Evolutionary conservation across 2,888 invertebrate genomes (phyloP), one percentile per base, ranked within the genome.

Genomic region (Dusona sp.): DNA sequence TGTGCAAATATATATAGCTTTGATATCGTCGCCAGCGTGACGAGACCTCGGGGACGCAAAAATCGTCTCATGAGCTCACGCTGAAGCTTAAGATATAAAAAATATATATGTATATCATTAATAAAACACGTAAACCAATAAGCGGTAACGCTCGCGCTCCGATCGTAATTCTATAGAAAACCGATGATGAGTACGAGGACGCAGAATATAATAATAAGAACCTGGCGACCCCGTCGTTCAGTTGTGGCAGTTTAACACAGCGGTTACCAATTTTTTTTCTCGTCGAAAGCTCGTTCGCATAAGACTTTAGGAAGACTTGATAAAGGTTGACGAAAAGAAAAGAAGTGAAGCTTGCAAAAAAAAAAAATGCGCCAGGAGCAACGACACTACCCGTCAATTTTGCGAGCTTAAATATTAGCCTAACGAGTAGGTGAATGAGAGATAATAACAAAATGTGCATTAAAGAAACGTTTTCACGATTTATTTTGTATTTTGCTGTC

Each of bases 1-100:
- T 25, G 33, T 65, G 22, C 3, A 33, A 64, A n/a, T 3, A 51
- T 2, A 51, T 2, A 54, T 54, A 9, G 29, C 70, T 74, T 68
- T 68, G 54, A 73, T 78, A 42, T 73, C 72, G 73, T 75, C 80
- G 75, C 42, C 75, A 51, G 79, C 22, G 51, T 61, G 74, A 57
- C 68, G 78, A 51, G 68, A 65, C 42, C 38, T 64, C 54, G 19
- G 16, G 7, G 38, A 57, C 45, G 67, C 33, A 13, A 45, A 73
- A 8, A 61, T 72, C 73, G 67, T 73, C 25, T 48, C 25, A 22
- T n/a, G 22, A 54, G 54, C 36, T 42, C 57, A 48, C 19, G 29
- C 36, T 29, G 38, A 36, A 29, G n/a, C 36, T 36, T 61, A 36
- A 29, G 36, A 0, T n/a, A 57, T 54, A 51, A 29, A 22, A 57